These are phyloP conservation scores for Odontamblyopus rebecca DNA, from an alignment of 2,797 vertebrate species.

Conservation along the genomic window DNA sequence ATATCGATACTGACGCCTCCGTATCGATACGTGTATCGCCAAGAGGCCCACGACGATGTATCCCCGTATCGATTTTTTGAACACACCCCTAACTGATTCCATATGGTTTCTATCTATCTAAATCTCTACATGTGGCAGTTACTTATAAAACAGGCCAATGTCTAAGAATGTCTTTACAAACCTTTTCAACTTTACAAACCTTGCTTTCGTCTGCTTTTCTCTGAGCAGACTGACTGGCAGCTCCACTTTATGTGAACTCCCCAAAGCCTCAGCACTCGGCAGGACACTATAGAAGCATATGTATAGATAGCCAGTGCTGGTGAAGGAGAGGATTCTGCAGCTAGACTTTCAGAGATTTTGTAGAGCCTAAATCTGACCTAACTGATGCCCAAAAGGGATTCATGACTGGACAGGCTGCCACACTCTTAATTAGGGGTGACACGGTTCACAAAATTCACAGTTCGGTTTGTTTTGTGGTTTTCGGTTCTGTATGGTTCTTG, in stretches of 20 bases:
- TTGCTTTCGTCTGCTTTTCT: conserved; percentile 2
- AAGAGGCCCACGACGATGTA: too few species aligned
- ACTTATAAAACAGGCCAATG: neutral
- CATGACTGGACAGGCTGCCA: conserved; percentile 10
- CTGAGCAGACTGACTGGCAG: conserved; percentile 36
- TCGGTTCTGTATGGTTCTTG: too few species aligned
- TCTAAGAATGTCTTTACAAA: conserved; percentile 15
- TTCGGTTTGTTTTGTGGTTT: too few species aligned
- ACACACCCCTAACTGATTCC: too few species aligned
- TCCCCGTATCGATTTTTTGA: too few species aligned
- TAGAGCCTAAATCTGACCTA: conserved; percentile 22
- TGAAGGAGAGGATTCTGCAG: neutral
- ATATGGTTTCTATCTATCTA: too few species aligned
- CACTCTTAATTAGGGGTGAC: too few species aligned
- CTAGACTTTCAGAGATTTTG: conserved; percentile 35
- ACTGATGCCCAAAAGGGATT: conserved; percentile 12
- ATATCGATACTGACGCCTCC: too few species aligned
- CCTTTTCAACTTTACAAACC: neutral
- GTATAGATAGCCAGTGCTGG: neutral
- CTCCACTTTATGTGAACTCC: conserved; percentile 47
- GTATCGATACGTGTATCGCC: too few species aligned
- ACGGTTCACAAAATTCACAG: too few species aligned
- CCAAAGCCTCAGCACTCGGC: conserved; percentile 43
- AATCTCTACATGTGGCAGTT: neutral
- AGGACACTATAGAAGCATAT: conserved; percentile 21